Evolutionary conservation across 2,797 vertebrate genomes (phyloP), one percentile per base, ranked within the genome.

Genomic region (Pristis pectinata): DNA sequence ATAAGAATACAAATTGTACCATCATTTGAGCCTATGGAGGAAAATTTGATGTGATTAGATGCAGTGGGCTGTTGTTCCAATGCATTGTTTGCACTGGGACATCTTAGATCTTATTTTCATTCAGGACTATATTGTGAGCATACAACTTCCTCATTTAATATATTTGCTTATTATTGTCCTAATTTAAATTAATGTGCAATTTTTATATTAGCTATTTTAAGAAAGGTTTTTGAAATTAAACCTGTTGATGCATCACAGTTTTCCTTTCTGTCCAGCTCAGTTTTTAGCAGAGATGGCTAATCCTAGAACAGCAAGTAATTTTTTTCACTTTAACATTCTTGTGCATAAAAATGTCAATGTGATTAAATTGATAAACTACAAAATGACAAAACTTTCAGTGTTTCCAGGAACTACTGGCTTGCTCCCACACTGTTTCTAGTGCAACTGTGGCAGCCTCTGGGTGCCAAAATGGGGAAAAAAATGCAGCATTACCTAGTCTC

Each of bases 281-380:
- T 87, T 70, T 89, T 89, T 85, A 85, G 49, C 94, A 30, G 37
- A 49, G 70, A 49, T 34, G 15, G 22, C 89, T 95, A 95, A 95
- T 95, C 87, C 67, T 76, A 77, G 94, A 27, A 61, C 87, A 67
- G 95, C 89, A 89, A 67, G 91, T 22, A 87, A 92, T 56, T 37
- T 27, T 83, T 61, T 37, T n/a, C 49, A n/a, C 15, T 94, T 44
- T 30, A 89, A 89, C 93, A 83, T 93, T 30, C 74, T 61, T 89
- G 49, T 11, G 76, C 93, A 91, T 83, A 74, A 89, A 94, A 6
- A 72, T 59, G 83, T 61, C 92, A 41, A 8, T 56, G 94, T 95
- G 85, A 72, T 49, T 24, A 56, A 79, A 59, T 41, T 95, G 93
- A 95, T 82, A 92, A 92, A 64, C 67, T 37, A 34, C 80, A 93